Base-by-base conservation (phyloP, 2,797 vertebrate genomes). In the Rhinatrema bivittatum region DNA sequence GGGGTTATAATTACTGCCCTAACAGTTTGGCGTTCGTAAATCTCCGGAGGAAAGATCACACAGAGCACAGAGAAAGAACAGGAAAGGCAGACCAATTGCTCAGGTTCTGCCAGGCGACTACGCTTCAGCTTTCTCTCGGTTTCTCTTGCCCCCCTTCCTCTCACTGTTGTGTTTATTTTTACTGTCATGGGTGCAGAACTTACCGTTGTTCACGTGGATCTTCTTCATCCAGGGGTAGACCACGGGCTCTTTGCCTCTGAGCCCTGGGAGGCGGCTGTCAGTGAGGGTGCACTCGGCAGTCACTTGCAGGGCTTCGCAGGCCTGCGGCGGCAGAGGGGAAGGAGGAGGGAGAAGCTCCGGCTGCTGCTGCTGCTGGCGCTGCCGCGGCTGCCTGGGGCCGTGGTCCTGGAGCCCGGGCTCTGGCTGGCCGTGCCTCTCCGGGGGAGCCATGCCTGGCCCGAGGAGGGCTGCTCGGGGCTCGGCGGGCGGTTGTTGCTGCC, bases 151-250 rank as follows among this genome's bases (percentile, higher is more conserved):
- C 53, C 38, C 52, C 56, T 48, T 50, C 36, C 30, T 37, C 42
- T 36, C 16, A 27, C 18, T 38, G 20, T 22, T 51, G 32, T 43
- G 24, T 34, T 39, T 41, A 47, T n/a, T n/a, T n/a, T n/a, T n/a
- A n/a, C n/a, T n/a, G n/a, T n/a, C 63, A 58, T 53, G 52, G 66
- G 60, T n/a, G 57, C 65, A 75, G 70, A 81, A 93, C 94, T 87
- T 91, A 97, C 93, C 86, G 72, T 68, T 90, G 85, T 72, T 92
- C 82, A 90, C 87, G 79, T 98, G 94, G 73, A 97, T 91, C 84
- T 96, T 97, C 86, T 96, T 97, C 94, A 98, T 98, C 94, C 94
- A 97, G 20, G 94, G 94, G 56, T 98, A 97, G 44, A 98, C 94
- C 74, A 97, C 89, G 49, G 93, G 94, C 73, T 95, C 94, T 67